Percentiles rank a stretch among this genome's conserved stretches.
Conservation (phyloP, 2,888 invertebrate genomes). For the Colostygia pectinataria region DNA sequence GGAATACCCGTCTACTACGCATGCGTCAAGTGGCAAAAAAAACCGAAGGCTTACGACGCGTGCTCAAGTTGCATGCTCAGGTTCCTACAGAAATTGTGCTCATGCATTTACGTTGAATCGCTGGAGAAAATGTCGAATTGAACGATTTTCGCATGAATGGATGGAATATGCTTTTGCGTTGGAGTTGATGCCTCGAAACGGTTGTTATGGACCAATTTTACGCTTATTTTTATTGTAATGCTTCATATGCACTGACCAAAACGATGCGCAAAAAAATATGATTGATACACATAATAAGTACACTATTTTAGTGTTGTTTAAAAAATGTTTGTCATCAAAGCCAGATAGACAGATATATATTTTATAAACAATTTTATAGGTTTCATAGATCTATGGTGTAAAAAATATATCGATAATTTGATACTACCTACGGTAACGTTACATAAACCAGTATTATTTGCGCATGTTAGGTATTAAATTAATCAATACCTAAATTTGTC, state of each 20-base stretch:
- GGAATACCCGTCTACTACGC: constrained; percentile 93
- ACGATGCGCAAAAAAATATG: no score
- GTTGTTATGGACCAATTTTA: constrained; percentile 30
- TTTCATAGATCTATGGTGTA: no score
- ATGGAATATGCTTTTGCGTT: constrained; percentile 16
- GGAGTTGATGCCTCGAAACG: constrained; percentile 23
- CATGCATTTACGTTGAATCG: constrained; percentile 85
- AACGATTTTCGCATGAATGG: constrained; percentile 8
- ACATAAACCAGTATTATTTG: no score
- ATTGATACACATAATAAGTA: no score
- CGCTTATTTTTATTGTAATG: constrained; percentile 22
- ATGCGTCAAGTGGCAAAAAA: constrained; percentile 85
- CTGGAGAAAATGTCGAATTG: constrained; percentile 76
- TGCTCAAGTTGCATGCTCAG: constrained; percentile 77
- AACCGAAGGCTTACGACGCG: constrained; percentile 80
- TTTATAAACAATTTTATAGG: no score
- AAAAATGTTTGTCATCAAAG: no score
- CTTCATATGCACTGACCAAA: background rate
- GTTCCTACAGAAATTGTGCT: constrained; percentile 84
- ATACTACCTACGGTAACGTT: no score
- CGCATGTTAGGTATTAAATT: no score
- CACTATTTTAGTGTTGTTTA: no score
- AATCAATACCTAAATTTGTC: no score
- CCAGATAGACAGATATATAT: no score
- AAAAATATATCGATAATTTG: no score